These are phyloP conservation scores for Melanotus villosus DNA, from an alignment of 2,888 invertebrate species.

Conservation along the genomic window DNA sequence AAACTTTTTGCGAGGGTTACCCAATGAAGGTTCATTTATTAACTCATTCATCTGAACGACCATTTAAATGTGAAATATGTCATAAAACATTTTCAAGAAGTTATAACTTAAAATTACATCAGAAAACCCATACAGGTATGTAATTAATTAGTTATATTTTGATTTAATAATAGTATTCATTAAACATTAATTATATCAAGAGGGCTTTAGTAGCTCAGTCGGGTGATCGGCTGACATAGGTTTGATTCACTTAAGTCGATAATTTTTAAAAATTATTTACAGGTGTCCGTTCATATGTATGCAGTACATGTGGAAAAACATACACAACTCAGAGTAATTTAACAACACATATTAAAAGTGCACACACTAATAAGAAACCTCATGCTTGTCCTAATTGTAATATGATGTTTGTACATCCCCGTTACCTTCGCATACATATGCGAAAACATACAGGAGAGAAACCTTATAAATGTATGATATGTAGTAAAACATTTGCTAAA, in stretches of 20 bases:
- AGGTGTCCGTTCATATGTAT: conserved; percentile 56
- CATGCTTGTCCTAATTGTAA: conserved; percentile 56
- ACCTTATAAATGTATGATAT: conserved; percentile 56
- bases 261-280: too few relatives aligned
- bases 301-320: conserved; percentile 57
- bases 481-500: conserved; percentile 57
- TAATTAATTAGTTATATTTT: conserved; percentile 11
- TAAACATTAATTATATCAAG: too few relatives aligned
- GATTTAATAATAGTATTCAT: neutral
- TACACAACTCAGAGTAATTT: conserved; percentile 59
- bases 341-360: conserved; percentile 55
- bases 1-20: conserved; percentile 54
- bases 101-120: conserved; percentile 56
- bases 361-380: conserved; percentile 55
- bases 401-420: conserved; percentile 57
- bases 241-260: too few relatives aligned
- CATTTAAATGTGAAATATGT: conserved; percentile 55
- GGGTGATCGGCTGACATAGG: too few relatives aligned
- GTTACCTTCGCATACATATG: conserved; percentile 57
- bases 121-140: conserved; percentile 55
- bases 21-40: conserved; percentile 56
- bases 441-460: conserved; percentile 59
- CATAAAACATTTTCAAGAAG: conserved; percentile 54
- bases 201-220: too few relatives aligned
- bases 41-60: conserved; percentile 54